Conservation (phyloP, 2,797 vertebrate genomes). For the Tragelaphus oryx region DNA sequence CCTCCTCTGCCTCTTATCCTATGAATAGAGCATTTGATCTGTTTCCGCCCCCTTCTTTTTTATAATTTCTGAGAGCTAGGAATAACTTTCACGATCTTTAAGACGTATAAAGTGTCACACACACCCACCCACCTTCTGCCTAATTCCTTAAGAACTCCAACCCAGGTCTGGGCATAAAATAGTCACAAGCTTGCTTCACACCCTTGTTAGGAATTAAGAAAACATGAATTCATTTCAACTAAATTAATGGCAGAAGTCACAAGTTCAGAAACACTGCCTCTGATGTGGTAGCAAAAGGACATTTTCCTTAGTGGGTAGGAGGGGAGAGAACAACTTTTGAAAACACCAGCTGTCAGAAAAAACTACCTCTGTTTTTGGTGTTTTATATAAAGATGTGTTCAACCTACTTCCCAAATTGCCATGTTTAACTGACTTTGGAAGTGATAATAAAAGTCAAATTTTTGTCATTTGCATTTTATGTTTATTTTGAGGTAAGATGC, state of each 20-base stretch:
- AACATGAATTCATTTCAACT: conserved; percentile 69
- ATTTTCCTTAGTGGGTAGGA: not conserved
- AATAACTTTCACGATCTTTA: conserved; percentile 27
- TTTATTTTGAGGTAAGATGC: not conserved
- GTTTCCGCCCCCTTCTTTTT: not conserved
- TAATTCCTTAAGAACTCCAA: conserved; percentile 46
- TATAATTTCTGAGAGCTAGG: not conserved
- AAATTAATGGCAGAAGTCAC: conserved; percentile 26
- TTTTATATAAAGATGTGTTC: not conserved
- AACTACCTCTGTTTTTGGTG: not conserved
- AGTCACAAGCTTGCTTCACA: conserved; percentile 32
- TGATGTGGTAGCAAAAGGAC: not conserved
- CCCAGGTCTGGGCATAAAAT: conserved; percentile 44
- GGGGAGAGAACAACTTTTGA: not conserved
- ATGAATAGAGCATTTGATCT: not conserved
- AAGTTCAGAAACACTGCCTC: conserved; percentile 14
- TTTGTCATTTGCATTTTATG: not conserved
- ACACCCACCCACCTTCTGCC: not conserved
- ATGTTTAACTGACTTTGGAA: not conserved
- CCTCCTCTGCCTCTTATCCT: not conserved
- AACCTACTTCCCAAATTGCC: not conserved
- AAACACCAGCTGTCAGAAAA: not conserved
- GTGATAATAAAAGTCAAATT: not conserved
- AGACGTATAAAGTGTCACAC: not conserved
- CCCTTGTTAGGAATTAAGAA: conserved; percentile 60